These are phyloP conservation scores for Scopus umbretta DNA, from an alignment of 2,113 vertebrate species.

Conservation along the genomic window DNA sequence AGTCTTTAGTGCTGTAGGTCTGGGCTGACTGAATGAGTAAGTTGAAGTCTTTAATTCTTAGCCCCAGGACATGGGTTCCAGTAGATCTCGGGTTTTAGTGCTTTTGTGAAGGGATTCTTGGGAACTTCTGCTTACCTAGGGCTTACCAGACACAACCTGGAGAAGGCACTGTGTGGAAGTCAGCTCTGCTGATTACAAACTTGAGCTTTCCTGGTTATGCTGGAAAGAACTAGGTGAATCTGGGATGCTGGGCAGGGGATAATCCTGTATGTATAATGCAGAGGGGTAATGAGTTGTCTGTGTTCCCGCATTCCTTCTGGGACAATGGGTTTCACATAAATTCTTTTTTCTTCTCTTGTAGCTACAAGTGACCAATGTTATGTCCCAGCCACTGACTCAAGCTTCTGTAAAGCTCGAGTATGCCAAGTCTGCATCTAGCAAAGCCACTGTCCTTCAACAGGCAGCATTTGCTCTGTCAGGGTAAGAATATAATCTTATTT, in stretches of 20 bases:
- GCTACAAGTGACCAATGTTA: constrained; percentile 90
- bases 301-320: neutral
- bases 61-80: neutral
- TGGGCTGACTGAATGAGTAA: neutral
- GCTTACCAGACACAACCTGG: neutral
- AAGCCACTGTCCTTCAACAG: constrained; percentile 83
- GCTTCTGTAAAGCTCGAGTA: constrained; percentile 86
- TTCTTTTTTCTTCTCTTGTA: constrained; percentile 38
- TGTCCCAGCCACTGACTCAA: constrained; percentile 87
- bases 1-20: neutral
- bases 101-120: neutral
- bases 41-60: neutral
- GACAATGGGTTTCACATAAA: neutral
- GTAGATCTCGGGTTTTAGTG: neutral
- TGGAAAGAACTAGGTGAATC: neutral
- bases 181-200: neutral
- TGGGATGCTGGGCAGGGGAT: neutral
- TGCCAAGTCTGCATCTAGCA: constrained; percentile 81
- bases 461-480: constrained; percentile 79
- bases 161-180: neutral
- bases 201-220: neutral
- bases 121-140: neutral
- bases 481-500: constrained; percentile 69
- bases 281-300: rapidly evolving
- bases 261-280: neutral